Percentiles rank a stretch among this genome's conserved stretches.
Evolutionary conservation across 2,888 invertebrate species (phyloP).

Genomic region (Chamaedrilus cognettii): DNA sequence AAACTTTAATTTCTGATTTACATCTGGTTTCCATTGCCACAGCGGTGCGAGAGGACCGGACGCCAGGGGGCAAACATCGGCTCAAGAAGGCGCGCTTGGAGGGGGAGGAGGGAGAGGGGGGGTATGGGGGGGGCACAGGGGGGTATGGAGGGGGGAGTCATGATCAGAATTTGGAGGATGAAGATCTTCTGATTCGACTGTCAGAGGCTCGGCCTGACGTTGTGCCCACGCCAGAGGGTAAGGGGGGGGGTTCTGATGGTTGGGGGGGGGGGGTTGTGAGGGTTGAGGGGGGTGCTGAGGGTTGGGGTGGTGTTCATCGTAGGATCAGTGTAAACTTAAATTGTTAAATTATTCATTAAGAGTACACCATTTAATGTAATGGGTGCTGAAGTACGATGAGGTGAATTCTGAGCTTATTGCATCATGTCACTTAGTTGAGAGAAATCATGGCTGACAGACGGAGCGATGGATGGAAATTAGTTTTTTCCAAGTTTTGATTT

Average conservation of each 20-base stretch:
- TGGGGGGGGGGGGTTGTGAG: too few relatives aligned
- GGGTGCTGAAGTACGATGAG: too few relatives aligned
- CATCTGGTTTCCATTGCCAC: not conserved
- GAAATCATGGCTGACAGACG: too few relatives aligned
- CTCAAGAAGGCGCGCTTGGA: slow-evolving; percentile 46
- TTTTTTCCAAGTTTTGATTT: too few relatives aligned
- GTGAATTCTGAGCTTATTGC: too few relatives aligned
- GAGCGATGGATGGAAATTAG: too few relatives aligned
- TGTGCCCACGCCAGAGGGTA: slow-evolving; percentile 36
- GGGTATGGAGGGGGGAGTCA: not conserved
- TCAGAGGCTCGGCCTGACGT: slow-evolving; percentile 46
- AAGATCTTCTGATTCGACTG: slow-evolving; percentile 40
- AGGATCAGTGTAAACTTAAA: too few relatives aligned
- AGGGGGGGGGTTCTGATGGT: slow-evolving; percentile 13
- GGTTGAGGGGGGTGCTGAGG: too few relatives aligned
- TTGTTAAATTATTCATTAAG: too few relatives aligned
- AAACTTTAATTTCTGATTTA: not conserved
- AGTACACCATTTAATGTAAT: too few relatives aligned
- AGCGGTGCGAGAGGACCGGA: slow-evolving; percentile 59
- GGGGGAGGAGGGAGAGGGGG: slow-evolving; percentile 11
- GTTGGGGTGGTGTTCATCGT: too few relatives aligned
- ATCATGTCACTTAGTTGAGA: too few relatives aligned
- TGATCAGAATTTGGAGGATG: not conserved
- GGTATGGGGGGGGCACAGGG: not conserved
- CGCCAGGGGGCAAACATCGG: slow-evolving; percentile 57